phyloP scores from a whole-genome alignment of 2,888 invertebrate genomes.

The Gonocerus acuteangulatus region DNA sequence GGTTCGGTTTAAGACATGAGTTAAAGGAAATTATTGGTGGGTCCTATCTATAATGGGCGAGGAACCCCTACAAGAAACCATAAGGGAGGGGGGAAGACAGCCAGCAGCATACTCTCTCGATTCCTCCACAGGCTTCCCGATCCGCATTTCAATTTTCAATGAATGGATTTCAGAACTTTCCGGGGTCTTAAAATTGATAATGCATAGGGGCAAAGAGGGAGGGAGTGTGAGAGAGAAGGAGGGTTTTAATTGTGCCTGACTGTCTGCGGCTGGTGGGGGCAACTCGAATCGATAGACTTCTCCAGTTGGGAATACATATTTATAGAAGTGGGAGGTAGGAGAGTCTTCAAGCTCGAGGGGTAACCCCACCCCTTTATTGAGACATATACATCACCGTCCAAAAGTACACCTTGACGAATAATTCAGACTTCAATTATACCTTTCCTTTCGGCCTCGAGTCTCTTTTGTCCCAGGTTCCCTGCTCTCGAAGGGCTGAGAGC shows the following conservation, averaged over 20 bases:
- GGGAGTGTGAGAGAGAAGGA: background rate
- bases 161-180: conserved; percentile 24
- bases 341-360: conserved; percentile 11
- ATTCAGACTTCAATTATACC: conserved; percentile 21
- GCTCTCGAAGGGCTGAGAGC: background rate
- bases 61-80: too few species aligned
- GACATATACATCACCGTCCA: conserved; percentile 15
- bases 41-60: too few species aligned
- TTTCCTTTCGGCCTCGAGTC: conserved; percentile 10
- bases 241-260: conserved; percentile 25
- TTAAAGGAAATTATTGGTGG: too few species aligned
- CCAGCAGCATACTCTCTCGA: too few species aligned
- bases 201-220: conserved; percentile 21
- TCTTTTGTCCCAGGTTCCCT: conserved; percentile 12
- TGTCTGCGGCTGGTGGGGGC: background rate
- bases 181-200: conserved; percentile 27
- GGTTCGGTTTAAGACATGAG: too few species aligned
- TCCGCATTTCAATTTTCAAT: conserved; percentile 26
- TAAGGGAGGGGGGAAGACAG: too few species aligned
- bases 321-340: conserved; percentile 10
- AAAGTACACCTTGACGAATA: conserved; percentile 22
- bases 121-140: background rate
- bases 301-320: conserved; percentile 20
- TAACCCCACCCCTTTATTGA: conserved; percentile 13
- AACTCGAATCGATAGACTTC: background rate